Conservation (phyloP, 2,113 vertebrate genomes). For the Syrmaticus mikado region DNA sequence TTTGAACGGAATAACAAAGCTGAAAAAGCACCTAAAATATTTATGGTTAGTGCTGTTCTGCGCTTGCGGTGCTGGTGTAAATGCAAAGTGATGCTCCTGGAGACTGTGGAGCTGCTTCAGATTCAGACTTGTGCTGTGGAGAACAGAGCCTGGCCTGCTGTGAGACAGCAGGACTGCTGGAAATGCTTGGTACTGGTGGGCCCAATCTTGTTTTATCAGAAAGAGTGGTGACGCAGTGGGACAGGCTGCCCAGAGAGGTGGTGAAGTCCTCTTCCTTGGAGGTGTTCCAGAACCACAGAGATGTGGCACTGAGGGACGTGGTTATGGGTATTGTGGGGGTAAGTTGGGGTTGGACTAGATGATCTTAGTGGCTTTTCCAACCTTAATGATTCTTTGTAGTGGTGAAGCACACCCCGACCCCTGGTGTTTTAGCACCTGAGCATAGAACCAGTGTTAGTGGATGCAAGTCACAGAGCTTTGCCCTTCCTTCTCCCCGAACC, state of each 20-base stretch:
- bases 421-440: background rate
- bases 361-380: too few species aligned
- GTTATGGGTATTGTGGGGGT: too few species aligned
- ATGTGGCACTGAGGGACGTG: too few species aligned
- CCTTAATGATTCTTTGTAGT: too few species aligned
- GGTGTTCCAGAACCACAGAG: too few species aligned
- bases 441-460: background rate
- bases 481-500: rapidly evolving
- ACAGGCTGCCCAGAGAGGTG: too few species aligned
- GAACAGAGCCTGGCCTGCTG: background rate
- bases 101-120: constrained; percentile 23
- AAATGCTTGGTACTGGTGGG: background rate
- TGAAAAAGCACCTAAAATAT: constrained; percentile 70
- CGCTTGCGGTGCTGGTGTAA: constrained; percentile 22
- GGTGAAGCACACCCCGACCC: background rate
- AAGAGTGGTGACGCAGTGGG: too few species aligned
- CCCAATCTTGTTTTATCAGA: background rate
- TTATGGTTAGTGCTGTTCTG: constrained; percentile 61
- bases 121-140: background rate
- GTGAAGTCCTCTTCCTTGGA: too few species aligned
- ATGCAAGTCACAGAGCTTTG: background rate
- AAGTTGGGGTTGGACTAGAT: too few species aligned
- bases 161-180: background rate
- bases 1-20: constrained; percentile 71
- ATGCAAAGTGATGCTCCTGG: constrained; percentile 33